These are phyloP conservation scores for Collichthys lucidus DNA, from an alignment of 2,113 vertebrate species.

Conservation along the genomic window DNA sequence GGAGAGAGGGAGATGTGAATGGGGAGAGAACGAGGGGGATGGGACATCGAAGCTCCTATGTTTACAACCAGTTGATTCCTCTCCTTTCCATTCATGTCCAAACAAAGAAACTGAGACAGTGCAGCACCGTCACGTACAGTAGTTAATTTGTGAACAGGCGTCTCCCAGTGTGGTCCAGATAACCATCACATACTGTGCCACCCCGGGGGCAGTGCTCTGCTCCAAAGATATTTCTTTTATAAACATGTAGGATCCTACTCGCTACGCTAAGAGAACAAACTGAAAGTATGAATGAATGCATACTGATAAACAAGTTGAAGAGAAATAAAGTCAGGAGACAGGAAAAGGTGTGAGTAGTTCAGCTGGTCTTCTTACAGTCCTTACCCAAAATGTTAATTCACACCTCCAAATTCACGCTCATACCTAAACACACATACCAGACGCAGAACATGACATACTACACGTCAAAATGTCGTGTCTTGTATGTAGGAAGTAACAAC, in stretches of 20 bases:
- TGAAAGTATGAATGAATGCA: conserved; percentile 43
- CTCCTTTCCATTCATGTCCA: conserved; percentile 76
- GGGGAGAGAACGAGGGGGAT: background rate
- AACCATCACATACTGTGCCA: conserved; percentile 73
- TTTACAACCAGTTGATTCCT: conserved; percentile 68
- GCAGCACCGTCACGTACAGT: conserved; percentile 67
- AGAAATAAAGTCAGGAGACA: background rate
- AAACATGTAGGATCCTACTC: conserved; percentile 67
- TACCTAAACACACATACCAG: conserved; percentile 27
- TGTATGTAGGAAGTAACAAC: conserved; percentile 33
- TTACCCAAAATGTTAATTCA: background rate
- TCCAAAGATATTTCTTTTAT: conserved; percentile 67
- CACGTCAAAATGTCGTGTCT: conserved; percentile 31
- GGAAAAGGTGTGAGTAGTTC: background rate
- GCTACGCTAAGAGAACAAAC: conserved; percentile 17
- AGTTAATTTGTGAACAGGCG: conserved; percentile 56
- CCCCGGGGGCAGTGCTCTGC: conserved; percentile 54
- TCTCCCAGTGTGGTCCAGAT: conserved; percentile 76
- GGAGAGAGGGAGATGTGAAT: conserved; percentile 41
- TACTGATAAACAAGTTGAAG: background rate
- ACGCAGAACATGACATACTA: conserved; percentile 3
- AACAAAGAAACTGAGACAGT: conserved; percentile 79
- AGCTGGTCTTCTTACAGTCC: background rate
- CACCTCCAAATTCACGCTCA: background rate
- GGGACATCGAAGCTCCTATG: conserved; percentile 28